Percentiles rank a stretch among this genome's conserved stretches.
Conservation (phyloP, 2,113 vertebrate species). For the Pseudopipra pipra region DNA sequence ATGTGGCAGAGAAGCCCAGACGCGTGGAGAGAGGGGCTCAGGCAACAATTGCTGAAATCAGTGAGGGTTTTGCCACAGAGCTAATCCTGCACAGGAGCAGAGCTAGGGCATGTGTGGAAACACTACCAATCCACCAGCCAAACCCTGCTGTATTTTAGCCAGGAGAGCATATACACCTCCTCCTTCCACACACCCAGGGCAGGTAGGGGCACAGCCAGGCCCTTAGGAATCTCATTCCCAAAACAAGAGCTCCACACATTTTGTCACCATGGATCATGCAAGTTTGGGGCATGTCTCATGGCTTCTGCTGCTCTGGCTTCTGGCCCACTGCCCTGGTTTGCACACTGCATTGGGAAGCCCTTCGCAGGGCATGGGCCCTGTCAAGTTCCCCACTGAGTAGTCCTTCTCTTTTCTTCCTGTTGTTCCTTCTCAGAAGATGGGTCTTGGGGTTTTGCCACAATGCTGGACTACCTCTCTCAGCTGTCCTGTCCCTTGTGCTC, state of each 20-base stretch:
- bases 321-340: neutral
- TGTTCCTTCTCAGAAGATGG: neutral
- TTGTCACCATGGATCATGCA: neutral
- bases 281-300: neutral
- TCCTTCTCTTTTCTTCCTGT: neutral
- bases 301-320: neutral
- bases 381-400: neutral
- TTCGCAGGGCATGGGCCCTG: fast-evolving
- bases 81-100: neutral
- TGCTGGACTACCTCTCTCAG: neutral
- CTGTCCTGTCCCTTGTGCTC: neutral
- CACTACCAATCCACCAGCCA: neutral
- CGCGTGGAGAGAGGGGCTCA: neutral
- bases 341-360: neutral
- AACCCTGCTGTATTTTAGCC: neutral
- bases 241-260: neutral
- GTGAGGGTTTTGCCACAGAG: neutral
- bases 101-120: neutral
- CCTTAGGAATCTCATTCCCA: conserved; percentile 28
- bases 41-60: conserved; percentile 2
- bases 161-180: neutral
- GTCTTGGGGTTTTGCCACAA: neutral
- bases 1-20: neutral
- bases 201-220: neutral
- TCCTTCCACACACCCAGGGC: neutral